These are phyloP conservation scores for Drosophila meridiana DNA, from an alignment of 2,888 invertebrate species.

Conservation along the genomic window DNA sequence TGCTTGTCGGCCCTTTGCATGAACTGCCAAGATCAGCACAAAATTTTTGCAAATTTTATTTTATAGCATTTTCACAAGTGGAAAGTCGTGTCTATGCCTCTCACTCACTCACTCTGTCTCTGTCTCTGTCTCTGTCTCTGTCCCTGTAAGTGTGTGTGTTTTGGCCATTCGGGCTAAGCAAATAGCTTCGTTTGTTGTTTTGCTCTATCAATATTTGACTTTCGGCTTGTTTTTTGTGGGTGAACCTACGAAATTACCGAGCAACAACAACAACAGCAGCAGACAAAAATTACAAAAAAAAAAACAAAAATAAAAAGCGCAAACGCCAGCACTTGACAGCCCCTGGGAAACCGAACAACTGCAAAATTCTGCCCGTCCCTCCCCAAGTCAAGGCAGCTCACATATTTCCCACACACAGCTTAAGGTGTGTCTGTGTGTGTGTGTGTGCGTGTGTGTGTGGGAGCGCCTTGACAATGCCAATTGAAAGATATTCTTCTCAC, in stretches of 20 bases:
- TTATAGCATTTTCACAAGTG: constrained; percentile 80
- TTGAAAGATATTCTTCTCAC: constrained; percentile 66
- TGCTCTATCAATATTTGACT: constrained; percentile 79
- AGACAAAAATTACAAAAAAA: constrained; percentile 12
- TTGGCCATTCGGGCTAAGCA: constrained; percentile 72
- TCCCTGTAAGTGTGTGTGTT: constrained; percentile 20
- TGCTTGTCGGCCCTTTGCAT: constrained; percentile 68
- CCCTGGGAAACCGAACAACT: constrained; percentile 53
- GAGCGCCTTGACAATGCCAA: constrained; percentile 55
- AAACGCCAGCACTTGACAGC: constrained; percentile 57
- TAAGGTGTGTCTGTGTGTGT: constrained; percentile 52
- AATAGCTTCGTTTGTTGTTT: constrained; percentile 80
- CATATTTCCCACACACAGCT: constrained; percentile 51
- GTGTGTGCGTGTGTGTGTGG: constrained; percentile 16
- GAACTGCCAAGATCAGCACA: constrained; percentile 82
- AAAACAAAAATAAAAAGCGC: constrained; percentile 39
- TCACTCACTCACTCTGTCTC: constrained; percentile 1
- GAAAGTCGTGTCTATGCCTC: constrained; percentile 70
- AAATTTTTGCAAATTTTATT: constrained; percentile 81
- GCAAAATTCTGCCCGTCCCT: constrained; percentile 26
- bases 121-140: not conserved
- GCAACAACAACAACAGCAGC: constrained; percentile 23
- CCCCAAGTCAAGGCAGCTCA: constrained; percentile 35
- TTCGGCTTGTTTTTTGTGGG: constrained; percentile 75
- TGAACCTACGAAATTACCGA: constrained; percentile 74